phyloP scores from a whole-genome alignment of 2,797 vertebrate genomes.

The Discoglossus pictus region DNA sequence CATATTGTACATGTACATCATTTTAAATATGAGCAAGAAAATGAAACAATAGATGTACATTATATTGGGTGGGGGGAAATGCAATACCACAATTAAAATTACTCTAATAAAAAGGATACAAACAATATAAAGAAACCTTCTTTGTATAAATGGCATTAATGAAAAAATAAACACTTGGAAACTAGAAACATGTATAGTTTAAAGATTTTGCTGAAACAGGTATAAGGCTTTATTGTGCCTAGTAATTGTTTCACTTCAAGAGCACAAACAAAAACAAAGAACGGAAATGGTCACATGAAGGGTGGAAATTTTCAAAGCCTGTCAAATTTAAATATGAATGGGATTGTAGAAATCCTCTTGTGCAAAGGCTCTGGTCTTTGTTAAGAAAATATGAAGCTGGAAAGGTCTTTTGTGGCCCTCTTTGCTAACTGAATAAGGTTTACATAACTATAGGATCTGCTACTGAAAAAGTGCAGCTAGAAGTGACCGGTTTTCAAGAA shows the following conservation, averaged over 20 bases:
- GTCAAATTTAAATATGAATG: constrained; percentile 65
- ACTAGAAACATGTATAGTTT: no score
- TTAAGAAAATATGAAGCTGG: constrained; percentile 63
- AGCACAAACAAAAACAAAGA: constrained; percentile 56
- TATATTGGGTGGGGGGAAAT: no score
- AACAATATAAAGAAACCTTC: no score
- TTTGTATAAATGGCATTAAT: no score
- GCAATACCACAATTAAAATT: constrained; percentile 1
- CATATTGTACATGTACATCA: constrained; percentile 31
- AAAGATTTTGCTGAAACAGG: no score
- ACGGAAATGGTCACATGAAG: constrained; percentile 57
- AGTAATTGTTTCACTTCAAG: not conserved
- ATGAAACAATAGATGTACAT: not conserved
- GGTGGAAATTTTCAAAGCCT: constrained; percentile 58
- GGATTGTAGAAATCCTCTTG: constrained; percentile 46
- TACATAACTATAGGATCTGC: not conserved
- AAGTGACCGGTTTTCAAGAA: no score
- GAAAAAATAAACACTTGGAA: no score
- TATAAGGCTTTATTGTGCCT: no score
- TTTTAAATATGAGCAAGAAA: constrained; percentile 35
- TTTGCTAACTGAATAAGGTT: constrained; percentile 59
- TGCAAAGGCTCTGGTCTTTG: constrained; percentile 54
- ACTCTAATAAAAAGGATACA: no score
- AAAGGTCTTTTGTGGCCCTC: constrained; percentile 55
- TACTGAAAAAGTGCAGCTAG: no score